A percentile compares a stretch with the other conserved stretches of the same genome.
Conservation (phyloP, 2,113 vertebrate species). For the Nesoenas mayeri region DNA sequence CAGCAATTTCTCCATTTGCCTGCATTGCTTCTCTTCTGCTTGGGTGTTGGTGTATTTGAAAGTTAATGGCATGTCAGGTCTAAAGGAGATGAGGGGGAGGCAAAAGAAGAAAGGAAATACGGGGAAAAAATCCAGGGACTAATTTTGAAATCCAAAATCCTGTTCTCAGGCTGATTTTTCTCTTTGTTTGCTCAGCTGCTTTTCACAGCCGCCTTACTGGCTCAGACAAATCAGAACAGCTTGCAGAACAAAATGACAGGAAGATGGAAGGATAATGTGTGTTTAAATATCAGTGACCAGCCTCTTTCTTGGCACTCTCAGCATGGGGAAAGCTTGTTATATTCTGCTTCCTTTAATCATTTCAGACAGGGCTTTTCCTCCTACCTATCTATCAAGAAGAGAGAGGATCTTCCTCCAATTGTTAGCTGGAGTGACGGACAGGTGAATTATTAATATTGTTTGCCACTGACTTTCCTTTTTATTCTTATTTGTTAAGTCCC, state of each 20-base stretch:
- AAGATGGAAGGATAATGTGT: slow-evolving; percentile 68
- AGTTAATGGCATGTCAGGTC: not conserved
- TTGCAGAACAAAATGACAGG: slow-evolving; percentile 66
- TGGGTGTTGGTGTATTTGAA: not conserved
- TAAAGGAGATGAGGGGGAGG: not conserved
- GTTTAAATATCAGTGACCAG: slow-evolving; percentile 66
- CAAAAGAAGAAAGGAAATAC: not conserved
- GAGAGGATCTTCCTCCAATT: slow-evolving; percentile 34
- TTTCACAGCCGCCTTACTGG: not conserved
- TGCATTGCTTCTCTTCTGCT: not conserved
- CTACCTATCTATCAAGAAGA: slow-evolving; percentile 41
- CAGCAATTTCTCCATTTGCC: not conserved
- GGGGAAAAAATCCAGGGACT: not conserved
- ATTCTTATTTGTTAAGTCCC: slow-evolving; percentile 45
- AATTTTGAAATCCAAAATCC: not conserved
- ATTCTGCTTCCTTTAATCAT: slow-evolving; percentile 61
- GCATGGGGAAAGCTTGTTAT: slow-evolving; percentile 50
- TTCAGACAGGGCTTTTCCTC: slow-evolving; percentile 53
- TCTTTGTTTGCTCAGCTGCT: slow-evolving; percentile 57
- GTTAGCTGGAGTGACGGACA: slow-evolving; percentile 37
- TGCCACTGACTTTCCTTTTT: slow-evolving; percentile 18
- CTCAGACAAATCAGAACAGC: slow-evolving; percentile 53
- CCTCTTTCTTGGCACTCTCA: slow-evolving; percentile 53
- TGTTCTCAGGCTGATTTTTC: slow-evolving; percentile 23
- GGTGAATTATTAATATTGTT: slow-evolving; percentile 71